A percentile compares a stretch with the other conserved stretches of the same genome.
Evolutionary conservation across 2,888 invertebrate genomes (phyloP).

Genomic region (Phymatocera aterrima): DNA sequence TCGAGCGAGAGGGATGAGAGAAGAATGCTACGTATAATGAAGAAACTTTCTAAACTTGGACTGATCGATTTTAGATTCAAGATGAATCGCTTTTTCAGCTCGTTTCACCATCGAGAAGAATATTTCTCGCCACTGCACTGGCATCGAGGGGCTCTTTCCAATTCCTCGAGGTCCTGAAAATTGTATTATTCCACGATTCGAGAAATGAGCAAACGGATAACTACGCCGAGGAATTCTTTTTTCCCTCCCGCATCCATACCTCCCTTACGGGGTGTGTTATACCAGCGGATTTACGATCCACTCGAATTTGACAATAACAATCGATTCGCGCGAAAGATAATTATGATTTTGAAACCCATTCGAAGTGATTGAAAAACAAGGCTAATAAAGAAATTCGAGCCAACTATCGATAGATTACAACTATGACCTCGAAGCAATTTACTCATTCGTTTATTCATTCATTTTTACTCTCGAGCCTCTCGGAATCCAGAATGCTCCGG

Average conservation of each 20-base stretch:
- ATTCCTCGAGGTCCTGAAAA: too few species aligned
- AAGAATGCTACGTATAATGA: constrained; percentile 39
- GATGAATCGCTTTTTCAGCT: constrained; percentile 21
- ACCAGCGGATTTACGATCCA: too few species aligned
- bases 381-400: not conserved
- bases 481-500: not conserved
- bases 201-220: too few species aligned
- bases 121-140: not conserved
- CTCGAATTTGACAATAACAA: too few species aligned
- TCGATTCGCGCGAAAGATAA: too few species aligned
- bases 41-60: constrained; percentile 39
- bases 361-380: not conserved
- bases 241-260: too few species aligned
- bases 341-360: too few species aligned
- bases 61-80: constrained; percentile 41
- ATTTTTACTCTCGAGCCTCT: not conserved
- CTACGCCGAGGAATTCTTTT: too few species aligned
- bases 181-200: not conserved
- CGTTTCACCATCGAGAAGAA: not conserved
- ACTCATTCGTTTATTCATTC: too few species aligned
- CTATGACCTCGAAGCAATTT: not conserved
- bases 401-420: too few species aligned
- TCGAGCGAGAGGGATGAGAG: not conserved
- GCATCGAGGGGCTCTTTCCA: not conserved
- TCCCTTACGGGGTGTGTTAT: too few species aligned